Base-by-base conservation (phyloP, 2,888 invertebrate genomes). In the Patella ulyssiponensis region DNA sequence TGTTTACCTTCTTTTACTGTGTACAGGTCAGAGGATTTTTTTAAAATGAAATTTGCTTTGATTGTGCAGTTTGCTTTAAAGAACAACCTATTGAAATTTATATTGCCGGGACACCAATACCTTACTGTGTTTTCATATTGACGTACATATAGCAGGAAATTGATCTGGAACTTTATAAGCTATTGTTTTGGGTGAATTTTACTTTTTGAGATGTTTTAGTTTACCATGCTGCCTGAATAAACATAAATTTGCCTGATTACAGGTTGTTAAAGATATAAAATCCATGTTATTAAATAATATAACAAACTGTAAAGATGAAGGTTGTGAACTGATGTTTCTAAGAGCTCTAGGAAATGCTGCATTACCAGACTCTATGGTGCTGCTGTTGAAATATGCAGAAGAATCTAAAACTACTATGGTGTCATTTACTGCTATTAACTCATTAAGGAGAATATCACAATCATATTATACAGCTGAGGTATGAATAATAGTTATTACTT, bases 331-430 rank as follows among this genome's bases (percentile, higher is more conserved):
- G 33, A 92, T 93, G 73, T 95, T 94, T 86, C 92, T 96, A 54
- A 93, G 95, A 76, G 94, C 95, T 0, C 90, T 96, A 69, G 94
- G 94, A 84, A 96, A 96, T 92, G 93, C 96, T 0, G 93, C 93
- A 75, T 93, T 94, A 74, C 92, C 93, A 17, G 91, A 92, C 1
- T 94, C 95, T 0, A 91, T 95, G n/a, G 93, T 94, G 3, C 89
- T 92, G 0, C 91, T 96, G 1, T 86, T 96, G 11, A 89, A 93
- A 27, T 92, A 93, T 82, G 93, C 94, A 0, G 89, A 92, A 78
- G 92, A 92, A 14, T 93, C 93, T 2, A 93, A 92, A 14, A 92
- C 92, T 73, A 92, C 93, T 54, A 92, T 94, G 44, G 93, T 89
- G 54, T 82, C 94, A 14, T 93, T 95, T 3, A 93, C 94, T 5